Percentiles rank a stretch among this genome's conserved stretches.
These are phyloP conservation scores for Dendroctonus valens DNA, from an alignment of 1,140 invertebrate species.

Conservation along the genomic window DNA sequence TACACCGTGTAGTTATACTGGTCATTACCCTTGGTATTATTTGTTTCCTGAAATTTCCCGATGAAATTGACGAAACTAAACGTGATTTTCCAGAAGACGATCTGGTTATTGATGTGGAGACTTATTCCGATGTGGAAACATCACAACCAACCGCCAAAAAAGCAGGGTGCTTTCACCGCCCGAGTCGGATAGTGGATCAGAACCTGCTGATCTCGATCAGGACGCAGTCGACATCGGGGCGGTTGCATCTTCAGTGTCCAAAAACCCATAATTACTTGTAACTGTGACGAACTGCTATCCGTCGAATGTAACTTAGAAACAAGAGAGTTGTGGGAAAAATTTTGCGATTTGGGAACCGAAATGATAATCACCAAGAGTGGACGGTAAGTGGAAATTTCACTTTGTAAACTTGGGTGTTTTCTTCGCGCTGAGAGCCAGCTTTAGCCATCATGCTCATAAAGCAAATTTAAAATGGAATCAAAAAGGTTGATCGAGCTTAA, in stretches of 20 bases:
- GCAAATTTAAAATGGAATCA: neutral
- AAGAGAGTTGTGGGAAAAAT: constrained; percentile 92
- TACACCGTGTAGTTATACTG: too few relatives aligned
- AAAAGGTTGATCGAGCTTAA: neutral
- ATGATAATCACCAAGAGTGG: constrained; percentile 99
- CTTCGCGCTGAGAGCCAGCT: neutral
- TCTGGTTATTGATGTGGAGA: constrained; percentile 50
- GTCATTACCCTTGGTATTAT: too few relatives aligned
- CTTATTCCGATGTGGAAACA: constrained; percentile 48
- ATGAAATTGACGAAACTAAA: too few relatives aligned
- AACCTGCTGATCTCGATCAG: constrained; percentile 44
- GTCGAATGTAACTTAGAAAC: constrained; percentile 91
- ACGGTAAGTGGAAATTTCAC: constrained; percentile 64
- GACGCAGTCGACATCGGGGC: constrained; percentile 44
- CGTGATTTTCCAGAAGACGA: constrained; percentile 42
- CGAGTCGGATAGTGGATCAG: constrained; percentile 48
- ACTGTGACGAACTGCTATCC: constrained; percentile 78
- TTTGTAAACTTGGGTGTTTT: neutral
- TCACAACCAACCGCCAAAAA: constrained; percentile 26
- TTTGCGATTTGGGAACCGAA: constrained; percentile 91
- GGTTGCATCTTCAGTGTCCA: constrained; percentile 35
- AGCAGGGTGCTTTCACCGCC: constrained; percentile 44
- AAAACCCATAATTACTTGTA: constrained; percentile 62
- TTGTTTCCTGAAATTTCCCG: too few relatives aligned
- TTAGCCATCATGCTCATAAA: constrained; percentile 7